Conservation (phyloP, 2,797 vertebrate species). For the Mionectes olivaceus region DNA sequence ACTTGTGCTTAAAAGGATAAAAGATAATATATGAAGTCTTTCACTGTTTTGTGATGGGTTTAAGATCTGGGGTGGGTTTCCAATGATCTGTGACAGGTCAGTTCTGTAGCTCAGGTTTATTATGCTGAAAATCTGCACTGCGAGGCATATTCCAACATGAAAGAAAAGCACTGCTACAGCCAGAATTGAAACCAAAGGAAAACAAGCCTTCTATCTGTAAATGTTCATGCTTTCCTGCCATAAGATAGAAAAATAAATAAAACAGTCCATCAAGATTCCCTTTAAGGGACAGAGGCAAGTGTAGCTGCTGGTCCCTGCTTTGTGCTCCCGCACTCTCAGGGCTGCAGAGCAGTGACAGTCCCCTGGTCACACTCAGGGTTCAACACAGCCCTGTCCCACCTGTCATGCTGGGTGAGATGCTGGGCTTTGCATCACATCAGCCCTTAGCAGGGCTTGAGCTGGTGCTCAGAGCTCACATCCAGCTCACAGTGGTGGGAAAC, state of each 20-base stretch:
- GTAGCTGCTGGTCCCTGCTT: neutral
- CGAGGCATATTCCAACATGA: neutral
- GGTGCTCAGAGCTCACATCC: neutral
- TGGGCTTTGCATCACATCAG: neutral
- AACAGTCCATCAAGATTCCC: neutral
- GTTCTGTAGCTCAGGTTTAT: constrained; percentile 44
- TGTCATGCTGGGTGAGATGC: neutral
- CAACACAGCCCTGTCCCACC: neutral
- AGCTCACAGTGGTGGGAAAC: neutral
- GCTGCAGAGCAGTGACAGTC: neutral
- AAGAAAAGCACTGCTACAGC: neutral
- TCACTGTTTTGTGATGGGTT: constrained; percentile 3
- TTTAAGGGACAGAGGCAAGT: neutral
- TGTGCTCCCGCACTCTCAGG: neutral
- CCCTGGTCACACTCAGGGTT: neutral
- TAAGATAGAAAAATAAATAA: neutral
- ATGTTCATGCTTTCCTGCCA: neutral
- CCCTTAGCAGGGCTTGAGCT: neutral
- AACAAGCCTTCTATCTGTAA: neutral
- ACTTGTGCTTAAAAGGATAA: constrained; percentile 13
- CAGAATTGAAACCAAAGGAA: neutral
- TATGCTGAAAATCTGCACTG: constrained; percentile 58
- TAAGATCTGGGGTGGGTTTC: constrained; percentile 31
- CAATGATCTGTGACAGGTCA: constrained; percentile 54
- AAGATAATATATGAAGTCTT: constrained; percentile 41